Base-by-base conservation (phyloP, 1,140 invertebrate species). In the Achatina immaculata region DNA sequence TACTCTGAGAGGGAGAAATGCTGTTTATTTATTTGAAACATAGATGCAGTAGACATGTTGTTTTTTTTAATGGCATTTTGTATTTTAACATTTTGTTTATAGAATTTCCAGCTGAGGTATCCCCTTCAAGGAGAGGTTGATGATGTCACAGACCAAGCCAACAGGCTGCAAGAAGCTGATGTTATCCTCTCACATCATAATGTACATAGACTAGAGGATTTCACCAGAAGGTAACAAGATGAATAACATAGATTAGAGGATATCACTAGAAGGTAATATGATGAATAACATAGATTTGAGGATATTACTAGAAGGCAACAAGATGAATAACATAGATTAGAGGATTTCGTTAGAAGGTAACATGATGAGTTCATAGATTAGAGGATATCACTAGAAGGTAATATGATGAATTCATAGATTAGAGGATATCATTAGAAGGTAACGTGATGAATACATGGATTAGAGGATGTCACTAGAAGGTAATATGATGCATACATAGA, bases 391-490 rank as follows among this genome's bases (percentile, higher is more conserved):
- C n/a, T n/a, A n/a, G n/a, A n/a, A n/a, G n/a, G n/a, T n/a, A n/a
- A n/a, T n/a, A n/a, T n/a, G n/a, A n/a, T n/a, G n/a, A n/a, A n/a
- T n/a, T n/a, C n/a, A n/a, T n/a, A n/a, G n/a, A n/a, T n/a, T n/a
- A n/a, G n/a, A n/a, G n/a, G n/a, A n/a, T n/a, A n/a, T n/a, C n/a
- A n/a, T n/a, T n/a, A n/a, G n/a, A n/a, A n/a, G n/a, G n/a, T n/a
- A n/a, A n/a, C n/a, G n/a, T n/a, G n/a, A n/a, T n/a, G n/a, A n/a
- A n/a, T 91, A 36, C 88, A 88, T 72, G 86, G 94, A 90, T 93
- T 97, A 68, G 95, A 97, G 89, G 96, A 97, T 91, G 93, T 96
- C 81, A 97, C 96, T 89, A 94, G 94, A 34, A 95, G 96, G 89
- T 88, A 72, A 83, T 34, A 1, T 65, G 38, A 62, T 31, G 14